Base-by-base conservation (phyloP, 2,113 vertebrate genomes). In the Ailuropoda melanoleuca region DNA sequence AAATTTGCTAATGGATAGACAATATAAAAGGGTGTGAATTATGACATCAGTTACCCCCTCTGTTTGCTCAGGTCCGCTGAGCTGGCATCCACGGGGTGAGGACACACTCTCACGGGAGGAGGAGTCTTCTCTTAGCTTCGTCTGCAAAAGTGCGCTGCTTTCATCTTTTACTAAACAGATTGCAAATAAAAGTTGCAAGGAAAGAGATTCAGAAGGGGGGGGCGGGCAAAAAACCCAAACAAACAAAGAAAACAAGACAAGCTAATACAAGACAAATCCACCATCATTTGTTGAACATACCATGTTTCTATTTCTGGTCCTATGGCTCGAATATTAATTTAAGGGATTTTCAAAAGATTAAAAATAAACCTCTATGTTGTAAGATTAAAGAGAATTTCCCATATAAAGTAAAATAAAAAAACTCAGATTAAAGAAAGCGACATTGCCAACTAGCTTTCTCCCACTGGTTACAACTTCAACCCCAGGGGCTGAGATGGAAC, bases 351-450 rank as follows among this genome's bases (percentile, higher is more conserved):
- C 87, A 46, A 48, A 90, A 93, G 86, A 84, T 55, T 96, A 84
- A 74, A 81, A 58, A 70, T 60, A 80, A 68, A 62, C 39, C 68
- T 58, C 58, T 92, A 19, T 83, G 43, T 72, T 93, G 64, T 82
- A 66, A 89, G 89, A 93, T 58, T 85, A 98, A 96, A 78, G 85
- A 55, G 82, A 93, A 82, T 31, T 85, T 82, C 46, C 86, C 66
- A 55, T 43, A 81, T 43, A 89, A 66, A 93, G 72, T 60, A 75
- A 86, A 86, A 60, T n/a, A 31, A 11, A 62, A 82, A 91, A 24
- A 19, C 21, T 34, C 58, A 43, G 58, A 50, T 93, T 60, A 56
- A 81, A 93, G 86, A 91, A 91, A 86, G 77, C 31, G 43, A 46
- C 14, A 34, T 15, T 18, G 11, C 55, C 24, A n/a, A 31, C 31